phyloP scores from a whole-genome alignment of 2,888 invertebrate species.

The Thysanoteuthis rhombus region DNA sequence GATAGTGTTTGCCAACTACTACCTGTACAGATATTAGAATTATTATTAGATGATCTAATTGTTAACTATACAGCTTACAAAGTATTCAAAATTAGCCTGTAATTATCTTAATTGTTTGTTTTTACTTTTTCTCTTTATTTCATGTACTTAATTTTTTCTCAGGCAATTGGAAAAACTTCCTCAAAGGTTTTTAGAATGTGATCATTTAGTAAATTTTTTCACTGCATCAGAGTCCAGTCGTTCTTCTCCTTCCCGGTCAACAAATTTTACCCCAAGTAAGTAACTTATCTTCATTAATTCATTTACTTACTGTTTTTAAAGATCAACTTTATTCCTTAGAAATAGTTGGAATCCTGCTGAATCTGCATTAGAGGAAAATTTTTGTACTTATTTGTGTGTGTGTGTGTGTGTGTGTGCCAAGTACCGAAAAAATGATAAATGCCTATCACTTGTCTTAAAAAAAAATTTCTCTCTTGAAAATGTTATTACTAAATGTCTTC shows the following conservation, averaged over 20 bases:
- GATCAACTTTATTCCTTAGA: too few species aligned
- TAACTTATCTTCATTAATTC: background rate
- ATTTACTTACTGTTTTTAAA: too few species aligned
- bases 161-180: constrained; percentile 44
- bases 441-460: too few species aligned
- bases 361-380: too few species aligned
- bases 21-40: background rate
- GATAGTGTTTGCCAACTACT: too few species aligned
- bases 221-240: constrained; percentile 29
- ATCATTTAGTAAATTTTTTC: constrained; percentile 47
- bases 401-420: background rate
- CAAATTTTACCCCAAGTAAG: constrained; percentile 15
- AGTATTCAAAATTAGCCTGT: background rate
- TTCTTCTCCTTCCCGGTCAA: constrained; percentile 29
- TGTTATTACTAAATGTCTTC: too few species aligned
- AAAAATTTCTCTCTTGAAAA: too few species aligned
- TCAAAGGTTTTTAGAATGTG: constrained; percentile 47
- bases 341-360: too few species aligned
- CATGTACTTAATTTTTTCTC: constrained; percentile 15
- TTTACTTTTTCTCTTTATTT: background rate
- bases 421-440: background rate
- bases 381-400: background rate
- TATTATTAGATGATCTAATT: background rate
- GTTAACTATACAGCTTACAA: background rate
- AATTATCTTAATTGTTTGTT: background rate